Evolutionary conservation across 2,797 vertebrate genomes (phyloP), one percentile per base, ranked within the genome.

Genomic region (Kryptolebias ocellatus): DNA sequence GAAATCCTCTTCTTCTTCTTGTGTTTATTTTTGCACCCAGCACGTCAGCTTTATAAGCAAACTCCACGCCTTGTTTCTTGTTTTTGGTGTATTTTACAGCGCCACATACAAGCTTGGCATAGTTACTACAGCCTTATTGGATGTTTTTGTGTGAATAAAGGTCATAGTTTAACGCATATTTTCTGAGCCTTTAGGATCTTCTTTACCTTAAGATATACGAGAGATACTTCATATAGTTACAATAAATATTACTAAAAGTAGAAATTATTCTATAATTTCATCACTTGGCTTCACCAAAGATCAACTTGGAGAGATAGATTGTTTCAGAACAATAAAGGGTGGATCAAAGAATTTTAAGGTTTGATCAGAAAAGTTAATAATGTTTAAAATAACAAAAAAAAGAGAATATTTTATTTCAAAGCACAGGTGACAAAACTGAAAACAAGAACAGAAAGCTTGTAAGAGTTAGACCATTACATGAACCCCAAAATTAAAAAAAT

Each of bases 121-220:
- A 3, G 31, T 5, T 34, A 34, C 2, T 34, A 34, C 31, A 34
- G 31, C 20, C 20, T 24, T 24, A 24, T 24, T 24, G 20, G 20
- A 24, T 24, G 20, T 24, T 24, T 24, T 24, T 24, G 20, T 24
- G 20, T 24, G 20, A 24, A 24, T 24, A 24, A 34, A 12, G 51
- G 60, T 81, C 85, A 80, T 42, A 68, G 50, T 69, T 73, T 44
- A 39, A 60, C 61, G 60, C 8, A 4, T 39, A 37, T 63, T 65
- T 46, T 79, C 71, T 86, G 71, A 81, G 70, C 59, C 67, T 79
- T 78, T 79, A 81, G 59, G 53, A 28, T 27, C 24, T 37, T 58
- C 61, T 60, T 65, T 61, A 46, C 77, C 64, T 76, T 28, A 15
- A 79, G 68, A 42, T 28, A 67, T 24, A n/a, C 45, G 28, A 67